Evolutionary conservation across 2,113 vertebrate genomes (phyloP).

Genomic region (Ciconia boyciana): DNA sequence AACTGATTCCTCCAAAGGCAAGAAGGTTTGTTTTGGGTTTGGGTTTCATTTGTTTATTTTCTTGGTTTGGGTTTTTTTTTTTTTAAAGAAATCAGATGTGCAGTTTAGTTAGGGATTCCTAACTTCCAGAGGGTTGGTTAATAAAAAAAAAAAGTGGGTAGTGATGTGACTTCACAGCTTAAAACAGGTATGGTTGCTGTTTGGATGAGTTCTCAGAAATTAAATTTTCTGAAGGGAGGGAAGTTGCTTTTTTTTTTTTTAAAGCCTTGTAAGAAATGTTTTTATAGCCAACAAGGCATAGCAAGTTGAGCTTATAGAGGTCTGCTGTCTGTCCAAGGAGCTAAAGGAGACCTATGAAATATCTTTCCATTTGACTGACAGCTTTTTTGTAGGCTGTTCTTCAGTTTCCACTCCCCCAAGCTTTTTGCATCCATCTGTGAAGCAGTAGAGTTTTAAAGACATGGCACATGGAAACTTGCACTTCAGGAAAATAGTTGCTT

Average conservation of each 20-base stretch:
- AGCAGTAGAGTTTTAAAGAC: neutral
- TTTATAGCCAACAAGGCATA: neutral
- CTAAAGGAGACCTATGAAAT: neutral
- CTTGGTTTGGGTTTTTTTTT: neutral
- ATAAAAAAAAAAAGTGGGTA: neutral
- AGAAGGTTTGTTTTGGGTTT: neutral
- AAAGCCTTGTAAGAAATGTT: neutral
- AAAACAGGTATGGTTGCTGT: neutral
- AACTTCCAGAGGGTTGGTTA: neutral
- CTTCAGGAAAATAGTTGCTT: neutral
- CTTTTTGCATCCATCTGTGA: neutral
- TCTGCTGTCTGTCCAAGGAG: neutral
- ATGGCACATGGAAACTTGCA: fast-evolving
- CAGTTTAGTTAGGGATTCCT: neutral
- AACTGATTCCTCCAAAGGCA: neutral
- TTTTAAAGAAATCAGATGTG: neutral
- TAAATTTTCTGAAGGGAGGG: neutral
- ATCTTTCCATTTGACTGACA: neutral
- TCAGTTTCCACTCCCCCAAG: neutral
- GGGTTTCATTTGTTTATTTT: neutral
- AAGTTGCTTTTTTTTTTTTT: neutral
- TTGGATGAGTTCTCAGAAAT: neutral
- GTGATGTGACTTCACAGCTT: neutral
- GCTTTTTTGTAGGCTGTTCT: neutral
- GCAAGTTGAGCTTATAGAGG: neutral